Evolutionary conservation across 2,113 vertebrate species (phyloP), one percentile per base, ranked within the genome.

Genomic region (Vidua chalybeata): DNA sequence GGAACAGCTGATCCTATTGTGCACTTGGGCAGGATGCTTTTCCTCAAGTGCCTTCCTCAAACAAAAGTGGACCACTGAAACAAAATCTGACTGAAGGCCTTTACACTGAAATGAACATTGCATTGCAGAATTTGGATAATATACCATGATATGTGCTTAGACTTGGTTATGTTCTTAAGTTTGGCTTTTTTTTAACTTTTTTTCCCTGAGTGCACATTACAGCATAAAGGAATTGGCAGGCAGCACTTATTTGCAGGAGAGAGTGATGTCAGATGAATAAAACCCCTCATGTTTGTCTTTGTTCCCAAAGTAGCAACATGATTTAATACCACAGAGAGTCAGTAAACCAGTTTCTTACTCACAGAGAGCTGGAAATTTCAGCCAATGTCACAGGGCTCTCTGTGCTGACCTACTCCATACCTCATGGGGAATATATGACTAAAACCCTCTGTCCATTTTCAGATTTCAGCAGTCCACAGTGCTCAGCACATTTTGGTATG

Each of bases 61-160:
- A 6, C 15, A 35, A 13, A 76, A 93, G 8, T 2, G 2, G 13
- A 33, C 14, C 16, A 31, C 9, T 59, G 52, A 66, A 68, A 14
- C 0, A 0, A 84, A 80, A 51, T 48, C 37, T 11, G 6, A 33
- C n/a, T 15, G 13, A 56, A 91, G n/a, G 14, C 13, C 16, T 66
- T 31, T 27, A 6, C 5, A 7, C 26, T 55, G 63, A 68, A 49
- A 72, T 35, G 18, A 64, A n/a, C 0, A 0, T 27, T 19, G 30
- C 9, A 66, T 23, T 61, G 49, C 49, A 82, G 56, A 66, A 45
- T 37, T 61, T 0, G 0, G 35, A 14, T 12, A 19, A 52, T 5
- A 45, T 11, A 56, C 19, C 35, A 41, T 5, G 52, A 6, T 7
- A 35, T 4, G 6, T 16, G 17, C 23, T 55, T 54, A 6, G 3